Base-by-base conservation (phyloP, 1,140 invertebrate genomes). In the Idris sp. region DNA sequence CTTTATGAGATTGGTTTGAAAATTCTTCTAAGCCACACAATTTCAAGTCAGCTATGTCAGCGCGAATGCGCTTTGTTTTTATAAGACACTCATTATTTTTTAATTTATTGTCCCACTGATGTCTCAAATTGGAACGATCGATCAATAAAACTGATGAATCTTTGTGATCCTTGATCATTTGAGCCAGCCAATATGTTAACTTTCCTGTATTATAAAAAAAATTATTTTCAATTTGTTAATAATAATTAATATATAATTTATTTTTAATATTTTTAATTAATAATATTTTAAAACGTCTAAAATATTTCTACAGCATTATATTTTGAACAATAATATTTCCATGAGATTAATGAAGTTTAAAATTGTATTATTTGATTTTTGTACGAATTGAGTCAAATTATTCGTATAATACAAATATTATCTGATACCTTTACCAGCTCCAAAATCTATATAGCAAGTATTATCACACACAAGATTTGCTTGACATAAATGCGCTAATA, bases 381-480 rank as follows among this genome's bases (percentile, higher is more conserved):
- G n/a, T n/a, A n/a, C n/a, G n/a, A n/a, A n/a, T n/a, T n/a, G n/a
- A n/a, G n/a, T n/a, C n/a, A n/a, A n/a, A n/a, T n/a, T n/a, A n/a
- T n/a, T n/a, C n/a, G n/a, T n/a, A 9, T 16, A 38, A 38, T 1
- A 18, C 11, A 4, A 15, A 38, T 1, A 18, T 14, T 6, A 16
- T 38, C 9, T 18, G 1, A 1, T 16, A 90, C 94, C 95, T 90
- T 93, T 94, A n/a, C 95, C 95, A 15, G 95, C 94, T 5, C 95
- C 95, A 83, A 96, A 92, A 84, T 97, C 95, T 46, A 96, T 90
- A 79, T 91, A 95, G 81, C 92, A 93, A 0, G 91, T 92, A 46
- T 89, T 77, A 2, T 90, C 81, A 13, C 76, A 61, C 0, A 93
- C 74, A 35, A 94, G 84, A 9, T 87, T 79, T 49, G 89, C 85